phyloP scores from a whole-genome alignment of 2,888 invertebrate species.

The Erebia ligea region DNA sequence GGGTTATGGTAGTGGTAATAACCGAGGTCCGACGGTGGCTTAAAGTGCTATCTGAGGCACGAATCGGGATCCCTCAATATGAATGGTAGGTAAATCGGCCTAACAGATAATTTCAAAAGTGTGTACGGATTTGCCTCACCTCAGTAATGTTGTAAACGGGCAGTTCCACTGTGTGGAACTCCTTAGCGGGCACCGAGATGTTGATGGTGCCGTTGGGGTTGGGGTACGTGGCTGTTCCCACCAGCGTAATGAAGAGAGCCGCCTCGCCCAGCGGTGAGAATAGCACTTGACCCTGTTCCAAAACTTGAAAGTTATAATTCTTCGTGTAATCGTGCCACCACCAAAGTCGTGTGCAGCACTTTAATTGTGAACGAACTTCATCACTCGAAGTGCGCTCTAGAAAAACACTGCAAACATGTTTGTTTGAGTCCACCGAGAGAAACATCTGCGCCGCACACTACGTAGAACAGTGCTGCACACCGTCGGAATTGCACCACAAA shows the following conservation, averaged over 20 bases:
- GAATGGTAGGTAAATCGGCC: not conserved
- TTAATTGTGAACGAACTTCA: too few species aligned
- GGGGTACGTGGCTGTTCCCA: conserved; percentile 60
- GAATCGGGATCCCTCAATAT: too few species aligned
- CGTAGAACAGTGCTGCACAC: too few species aligned
- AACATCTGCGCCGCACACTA: too few species aligned
- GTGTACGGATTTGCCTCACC: conserved; percentile 46
- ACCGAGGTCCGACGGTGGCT: too few species aligned
- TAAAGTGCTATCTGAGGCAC: too few species aligned
- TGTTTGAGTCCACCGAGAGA: too few species aligned
- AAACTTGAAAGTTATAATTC: not conserved
- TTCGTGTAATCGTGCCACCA: not conserved
- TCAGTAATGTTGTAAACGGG: conserved; percentile 71
- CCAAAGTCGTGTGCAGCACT: too few species aligned
- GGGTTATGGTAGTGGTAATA: too few species aligned
- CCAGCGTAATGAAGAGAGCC: conserved; percentile 61
- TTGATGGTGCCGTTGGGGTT: conserved; percentile 65
- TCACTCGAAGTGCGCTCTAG: too few species aligned
- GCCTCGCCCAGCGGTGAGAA: conserved; percentile 73
- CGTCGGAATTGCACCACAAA: too few species aligned
- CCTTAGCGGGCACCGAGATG: conserved; percentile 63
- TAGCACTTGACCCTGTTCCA: conserved; percentile 61
- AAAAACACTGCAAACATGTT: too few species aligned
- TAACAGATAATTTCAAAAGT: not conserved
- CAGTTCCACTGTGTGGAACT: conserved; percentile 58